Evolutionary conservation across 2,888 invertebrate species (phyloP).

Genomic region (Lasioglossum oenotherae): DNA sequence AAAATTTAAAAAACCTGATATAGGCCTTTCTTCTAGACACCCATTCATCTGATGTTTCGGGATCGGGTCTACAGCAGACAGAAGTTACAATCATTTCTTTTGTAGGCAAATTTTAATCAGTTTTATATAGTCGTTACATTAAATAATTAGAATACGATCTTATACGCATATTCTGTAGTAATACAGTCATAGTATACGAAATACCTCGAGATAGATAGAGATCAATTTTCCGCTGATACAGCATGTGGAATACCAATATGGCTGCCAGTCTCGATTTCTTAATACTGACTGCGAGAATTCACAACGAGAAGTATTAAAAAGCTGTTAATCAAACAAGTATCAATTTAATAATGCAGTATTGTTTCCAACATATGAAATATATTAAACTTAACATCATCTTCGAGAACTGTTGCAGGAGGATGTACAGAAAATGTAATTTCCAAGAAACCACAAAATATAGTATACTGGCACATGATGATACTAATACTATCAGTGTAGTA

Average conservation of each 20-base stretch:
- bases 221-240: constrained; percentile 1
- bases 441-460: not conserved
- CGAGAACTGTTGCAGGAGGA: too few species aligned
- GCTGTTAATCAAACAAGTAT: not conserved
- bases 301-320: not conserved
- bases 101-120: not conserved
- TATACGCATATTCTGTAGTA: not conserved
- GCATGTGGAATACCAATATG: not conserved
- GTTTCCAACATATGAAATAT: not conserved
- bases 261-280: not conserved
- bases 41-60: too few species aligned
- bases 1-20: too few species aligned
- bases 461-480: not conserved
- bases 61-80: too few species aligned
- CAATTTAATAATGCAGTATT: not conserved
- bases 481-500: not conserved
- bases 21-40: too few species aligned
- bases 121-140: too few species aligned
- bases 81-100: too few species aligned
- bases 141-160: not conserved
- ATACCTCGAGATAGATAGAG: not conserved
- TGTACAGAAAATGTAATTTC: not conserved
- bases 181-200: not conserved
- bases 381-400: not conserved
- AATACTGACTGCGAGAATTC: not conserved